These are phyloP conservation scores for Melospiza georgiana DNA, from an alignment of 2,113 vertebrate genomes.

Conservation along the genomic window DNA sequence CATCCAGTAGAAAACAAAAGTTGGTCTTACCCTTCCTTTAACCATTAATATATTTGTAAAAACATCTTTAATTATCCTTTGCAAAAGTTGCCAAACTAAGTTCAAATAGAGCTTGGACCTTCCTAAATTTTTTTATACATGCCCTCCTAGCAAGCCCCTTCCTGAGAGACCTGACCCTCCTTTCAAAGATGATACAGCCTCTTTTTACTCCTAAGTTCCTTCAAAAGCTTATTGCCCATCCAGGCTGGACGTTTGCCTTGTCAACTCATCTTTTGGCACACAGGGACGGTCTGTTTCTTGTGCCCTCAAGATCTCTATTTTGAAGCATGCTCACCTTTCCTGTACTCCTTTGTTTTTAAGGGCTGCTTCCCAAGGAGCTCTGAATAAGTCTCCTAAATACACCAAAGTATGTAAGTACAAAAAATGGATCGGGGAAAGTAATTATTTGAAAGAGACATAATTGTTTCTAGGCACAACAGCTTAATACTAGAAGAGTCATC, in stretches of 20 bases:
- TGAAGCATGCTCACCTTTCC: neutral
- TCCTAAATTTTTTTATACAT: neutral
- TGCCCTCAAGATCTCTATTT: neutral
- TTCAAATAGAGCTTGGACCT: too few species aligned
- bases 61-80: neutral
- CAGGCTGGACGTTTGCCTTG: accelerated
- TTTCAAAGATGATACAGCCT: neutral
- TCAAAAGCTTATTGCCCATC: neutral
- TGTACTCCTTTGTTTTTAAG: neutral
- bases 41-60: neutral
- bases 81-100: neutral
- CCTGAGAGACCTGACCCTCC: neutral
- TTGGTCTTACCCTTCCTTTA: neutral
- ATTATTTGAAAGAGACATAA: neutral
- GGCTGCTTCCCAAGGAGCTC: neutral
- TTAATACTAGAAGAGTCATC: neutral
- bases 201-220: neutral
- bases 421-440: neutral
- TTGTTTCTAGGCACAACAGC: neutral
- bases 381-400: neutral
- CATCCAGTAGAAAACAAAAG: neutral
- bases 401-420: neutral
- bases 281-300: neutral
- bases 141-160: neutral
- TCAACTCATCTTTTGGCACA: accelerated